Base-by-base conservation (phyloP, 2,113 vertebrate species). In the Nothoprocta pentlandii region DNA sequence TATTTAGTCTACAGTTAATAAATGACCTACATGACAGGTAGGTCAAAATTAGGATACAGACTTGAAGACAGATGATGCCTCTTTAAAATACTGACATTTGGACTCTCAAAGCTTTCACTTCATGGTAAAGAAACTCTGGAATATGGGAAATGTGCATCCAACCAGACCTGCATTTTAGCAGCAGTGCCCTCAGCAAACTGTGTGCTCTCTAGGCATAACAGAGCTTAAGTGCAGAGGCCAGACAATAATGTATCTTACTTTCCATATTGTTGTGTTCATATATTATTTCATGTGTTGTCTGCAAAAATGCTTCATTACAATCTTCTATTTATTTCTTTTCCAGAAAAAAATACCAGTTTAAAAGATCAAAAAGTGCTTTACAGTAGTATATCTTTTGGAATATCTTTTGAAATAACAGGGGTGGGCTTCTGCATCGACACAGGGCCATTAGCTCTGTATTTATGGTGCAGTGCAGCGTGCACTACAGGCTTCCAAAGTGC, bases 61-160 rank as follows among this genome's bases (percentile, higher is more conserved):
- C 53, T 80, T 76, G 13, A 89, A 91, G 74, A 68, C 13, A 88
- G 79, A 94, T 76, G 79, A 94, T 76, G 17, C 64, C 61, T 75
- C 41, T 51, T 64, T 73, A 16, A 78, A 69, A 0, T 5, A 3
- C 30, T 90, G 85, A 86, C 80, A 93, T 93, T 96, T 90, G 53
- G 66, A 59, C 21, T 89, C 53, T 22, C 44, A 66, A 41, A 85
- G 47, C 77, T 84, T 88, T 89, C 44, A 25, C 34, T 79, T 51
- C 13, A 79, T 76, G 62, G 49, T 34, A 80, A 94, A 22, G 75
- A 53, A 79, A 49, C 83, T 16, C 9, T 84, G 17, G 49, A 53
- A 56, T 17, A 63, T 0, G 10, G 25, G 22, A 61, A 77, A 68
- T 49, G 8, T 5, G 2, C 36, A 78, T 61, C 2, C 10, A 75